Conservation (phyloP, 2,797 vertebrate species). For the Pseudochirops corinnae region DNA sequence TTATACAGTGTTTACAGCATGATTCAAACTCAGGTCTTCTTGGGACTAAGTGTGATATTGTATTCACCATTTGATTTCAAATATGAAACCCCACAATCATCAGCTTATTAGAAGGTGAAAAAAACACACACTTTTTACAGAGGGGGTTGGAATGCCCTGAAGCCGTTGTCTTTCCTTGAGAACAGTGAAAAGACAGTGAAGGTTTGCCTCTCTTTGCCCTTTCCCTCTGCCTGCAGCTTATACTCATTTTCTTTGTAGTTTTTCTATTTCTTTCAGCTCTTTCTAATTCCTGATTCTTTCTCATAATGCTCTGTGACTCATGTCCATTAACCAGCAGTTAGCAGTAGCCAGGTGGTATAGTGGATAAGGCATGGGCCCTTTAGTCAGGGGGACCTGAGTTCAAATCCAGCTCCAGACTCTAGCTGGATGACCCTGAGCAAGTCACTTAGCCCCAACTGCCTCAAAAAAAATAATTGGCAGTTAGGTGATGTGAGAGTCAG, state of each 20-base stretch:
- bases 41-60: neutral
- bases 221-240: neutral
- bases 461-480: too few species aligned
- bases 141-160: neutral
- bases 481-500: too few species aligned
- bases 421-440: neutral
- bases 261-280: neutral
- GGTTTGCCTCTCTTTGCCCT: neutral
- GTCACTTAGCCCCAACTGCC: too few species aligned
- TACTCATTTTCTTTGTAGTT: neutral
- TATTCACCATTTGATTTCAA: neutral
- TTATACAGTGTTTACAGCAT: neutral
- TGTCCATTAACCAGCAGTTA: neutral
- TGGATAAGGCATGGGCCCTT: neutral
- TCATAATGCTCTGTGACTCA: neutral
- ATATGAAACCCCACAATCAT: neutral
- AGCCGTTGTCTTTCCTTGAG: neutral
- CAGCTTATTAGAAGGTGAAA: neutral
- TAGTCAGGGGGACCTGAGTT: neutral
- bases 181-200: neutral
- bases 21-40: neutral
- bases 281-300: neutral
- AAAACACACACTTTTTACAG: neutral
- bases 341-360: neutral
- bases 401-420: neutral